Evolutionary conservation across 2,888 invertebrate species (phyloP), one percentile per base, ranked within the genome.

Genomic region (Gortyna flavago): DNA sequence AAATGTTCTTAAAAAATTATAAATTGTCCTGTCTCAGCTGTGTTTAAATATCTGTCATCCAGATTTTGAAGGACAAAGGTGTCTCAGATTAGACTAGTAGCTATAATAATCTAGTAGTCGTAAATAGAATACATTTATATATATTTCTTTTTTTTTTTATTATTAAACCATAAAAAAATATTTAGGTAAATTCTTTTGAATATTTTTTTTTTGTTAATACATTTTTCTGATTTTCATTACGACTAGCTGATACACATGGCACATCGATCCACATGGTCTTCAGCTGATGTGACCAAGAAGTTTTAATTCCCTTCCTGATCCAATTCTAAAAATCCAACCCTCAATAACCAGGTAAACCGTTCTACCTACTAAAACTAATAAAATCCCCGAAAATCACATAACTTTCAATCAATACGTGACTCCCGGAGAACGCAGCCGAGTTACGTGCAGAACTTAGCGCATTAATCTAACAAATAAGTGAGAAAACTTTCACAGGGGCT

Each of bases 401-500:
- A 87, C 81, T 77, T 75, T 84, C 78, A 75, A 83, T 86, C 84
- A 83, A 83, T 88, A 88, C 89, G 89, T 88, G 89, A 88, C 81
- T 89, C 69, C 44, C 18, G 41, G 70, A 54, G 81, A 81, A 83
- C 85, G 79, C 76, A 80, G 73, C 80, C 75, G 75, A 82, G 77
- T 85, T 88, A 85, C 81, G 80, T 54, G 61, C 80, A 25, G 72
- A 89, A 88, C 80, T 89, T 83, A 75, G 71, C 73, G 76, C 87
- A 88, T 89, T 88, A 89, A 84, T 89, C 87, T 83, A 86, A 85
- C 88, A 87, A 89, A 88, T 89, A 89, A 88, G 83, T 88, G 82
- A 85, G 87, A 86, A 81, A 89, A 89, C 83, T 89, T 89, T 74
- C 62, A 67, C 83, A 41, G 73, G 72, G 54, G 35, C 66, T 51